Evolutionary conservation across 1,140 invertebrate species (phyloP).

Genomic region (Orius insidiosus): DNA sequence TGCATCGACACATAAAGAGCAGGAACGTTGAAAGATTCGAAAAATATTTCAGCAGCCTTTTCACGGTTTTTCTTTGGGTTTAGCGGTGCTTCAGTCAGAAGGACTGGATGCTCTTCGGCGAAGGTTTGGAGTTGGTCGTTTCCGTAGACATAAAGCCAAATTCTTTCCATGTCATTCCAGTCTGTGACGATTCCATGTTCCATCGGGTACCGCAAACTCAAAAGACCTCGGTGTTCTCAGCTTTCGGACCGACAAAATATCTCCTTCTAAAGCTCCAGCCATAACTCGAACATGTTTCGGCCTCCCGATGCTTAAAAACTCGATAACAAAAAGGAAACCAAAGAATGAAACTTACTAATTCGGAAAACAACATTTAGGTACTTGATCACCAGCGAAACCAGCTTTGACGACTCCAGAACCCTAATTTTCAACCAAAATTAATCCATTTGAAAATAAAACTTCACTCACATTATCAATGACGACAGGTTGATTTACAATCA

Average conservation of each 20-base stretch:
- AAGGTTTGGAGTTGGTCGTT: slow-evolving; percentile 90
- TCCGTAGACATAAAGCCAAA: slow-evolving; percentile 98
- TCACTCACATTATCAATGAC: slow-evolving; percentile 96
- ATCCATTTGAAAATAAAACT: neutral
- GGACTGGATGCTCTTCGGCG: slow-evolving; percentile 95
- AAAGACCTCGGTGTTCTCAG: slow-evolving; percentile 91
- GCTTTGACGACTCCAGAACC: slow-evolving; percentile 99
- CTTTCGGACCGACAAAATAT: slow-evolving; percentile 91
- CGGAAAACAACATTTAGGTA: slow-evolving; percentile 97
- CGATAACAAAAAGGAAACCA: neutral
- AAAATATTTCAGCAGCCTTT: slow-evolving; percentile 97
- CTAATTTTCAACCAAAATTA: slow-evolving; percentile 33
- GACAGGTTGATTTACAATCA: slow-evolving; percentile 96
- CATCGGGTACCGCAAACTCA: slow-evolving; percentile 96
- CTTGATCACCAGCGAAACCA: slow-evolving; percentile 97
- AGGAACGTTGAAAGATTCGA: slow-evolving; percentile 98
- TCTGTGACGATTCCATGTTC: slow-evolving; percentile 98
- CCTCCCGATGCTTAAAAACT: slow-evolving; percentile 62
- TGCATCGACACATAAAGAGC: slow-evolving; percentile 98
- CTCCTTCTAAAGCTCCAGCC: slow-evolving; percentile 96
- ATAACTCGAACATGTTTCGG: slow-evolving; percentile 97
- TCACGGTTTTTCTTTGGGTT: slow-evolving; percentile 93
- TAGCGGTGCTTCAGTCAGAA: slow-evolving; percentile 93
- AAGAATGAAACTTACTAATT: slow-evolving; percentile 75
- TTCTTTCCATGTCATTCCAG: slow-evolving; percentile 99